Conservation (phyloP, 2,113 vertebrate species). For the Carassius carassius region DNA sequence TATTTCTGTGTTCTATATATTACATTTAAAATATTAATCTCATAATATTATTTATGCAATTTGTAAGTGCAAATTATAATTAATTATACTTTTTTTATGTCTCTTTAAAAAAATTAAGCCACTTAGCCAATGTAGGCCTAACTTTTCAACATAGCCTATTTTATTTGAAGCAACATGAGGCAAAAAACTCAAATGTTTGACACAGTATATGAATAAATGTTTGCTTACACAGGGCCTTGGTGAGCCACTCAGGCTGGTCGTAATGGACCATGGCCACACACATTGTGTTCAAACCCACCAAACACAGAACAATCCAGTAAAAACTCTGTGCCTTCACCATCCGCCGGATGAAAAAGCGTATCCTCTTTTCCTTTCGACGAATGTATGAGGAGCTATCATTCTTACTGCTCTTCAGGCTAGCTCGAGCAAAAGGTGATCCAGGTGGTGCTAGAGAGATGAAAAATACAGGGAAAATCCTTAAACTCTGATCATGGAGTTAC, state of each 20-base stretch:
- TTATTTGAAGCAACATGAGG: no score
- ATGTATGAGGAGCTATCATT: constrained; percentile 92
- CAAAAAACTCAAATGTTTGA: not conserved
- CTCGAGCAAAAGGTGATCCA: constrained; percentile 91
- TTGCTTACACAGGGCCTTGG: constrained; percentile 84
- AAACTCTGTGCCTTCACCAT: constrained; percentile 98
- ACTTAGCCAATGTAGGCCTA: no score
- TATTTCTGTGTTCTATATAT: no score
- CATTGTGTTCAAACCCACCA: constrained; percentile 94
- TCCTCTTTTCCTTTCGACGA: constrained; percentile 93
- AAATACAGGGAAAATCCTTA: not conserved
- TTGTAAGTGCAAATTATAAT: no score
- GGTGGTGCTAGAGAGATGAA: constrained; percentile 62
- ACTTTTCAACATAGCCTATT: no score
- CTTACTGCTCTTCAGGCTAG: constrained; percentile 91
- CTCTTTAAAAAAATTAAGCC: no score
- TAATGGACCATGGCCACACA: constrained; percentile 97
- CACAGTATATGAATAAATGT: not conserved
- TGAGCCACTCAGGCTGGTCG: constrained; percentile 89
- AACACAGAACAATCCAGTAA: constrained; percentile 94
- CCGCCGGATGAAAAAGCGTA: constrained; percentile 93
- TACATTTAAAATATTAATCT: no score
- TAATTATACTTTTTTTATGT: no score
- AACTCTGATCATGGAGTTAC: not conserved
- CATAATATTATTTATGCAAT: no score